phyloP scores from a whole-genome alignment of 2,888 invertebrate genomes.

The Apomyelois bistriatella region DNA sequence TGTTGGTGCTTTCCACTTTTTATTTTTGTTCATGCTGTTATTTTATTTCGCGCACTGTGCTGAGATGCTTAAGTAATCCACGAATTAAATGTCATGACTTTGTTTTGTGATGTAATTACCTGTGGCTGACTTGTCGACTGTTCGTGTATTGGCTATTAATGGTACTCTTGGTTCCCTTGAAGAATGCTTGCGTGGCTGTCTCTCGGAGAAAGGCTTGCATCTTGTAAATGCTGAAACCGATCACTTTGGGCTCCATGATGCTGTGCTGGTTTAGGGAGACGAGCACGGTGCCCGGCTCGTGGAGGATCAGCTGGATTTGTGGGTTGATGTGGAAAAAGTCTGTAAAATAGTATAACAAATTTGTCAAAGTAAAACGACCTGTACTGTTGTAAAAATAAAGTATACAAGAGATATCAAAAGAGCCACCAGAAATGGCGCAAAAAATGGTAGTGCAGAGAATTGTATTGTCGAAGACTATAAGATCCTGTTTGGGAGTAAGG shows the following conservation, averaged over 20 bases:
- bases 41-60: no score
- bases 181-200: slow-evolving; percentile 88
- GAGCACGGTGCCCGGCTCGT: slow-evolving; percentile 83
- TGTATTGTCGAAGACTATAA: no score
- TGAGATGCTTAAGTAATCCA: no score
- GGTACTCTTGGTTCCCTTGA: slow-evolving; percentile 91
- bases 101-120: slow-evolving; percentile 33
- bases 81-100: no score
- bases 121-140: slow-evolving; percentile 88
- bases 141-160: slow-evolving; percentile 96
- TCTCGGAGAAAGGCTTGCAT: slow-evolving; percentile 85
- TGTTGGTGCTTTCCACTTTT: no score
- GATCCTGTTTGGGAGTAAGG: no score
- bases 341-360: slow-evolving; percentile 31
- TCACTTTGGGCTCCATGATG: slow-evolving; percentile 95
- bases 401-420: no score
- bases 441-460: no score
- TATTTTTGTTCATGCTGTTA: no score
- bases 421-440: no score
- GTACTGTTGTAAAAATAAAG: no score
- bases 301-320: slow-evolving; percentile 88
- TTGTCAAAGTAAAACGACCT: not conserved
- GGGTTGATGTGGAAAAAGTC: slow-evolving; percentile 97
- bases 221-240: slow-evolving; percentile 93
- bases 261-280: slow-evolving; percentile 94